phyloP scores from a whole-genome alignment of 2,888 invertebrate genomes.

The Linyphia triangularis region DNA sequence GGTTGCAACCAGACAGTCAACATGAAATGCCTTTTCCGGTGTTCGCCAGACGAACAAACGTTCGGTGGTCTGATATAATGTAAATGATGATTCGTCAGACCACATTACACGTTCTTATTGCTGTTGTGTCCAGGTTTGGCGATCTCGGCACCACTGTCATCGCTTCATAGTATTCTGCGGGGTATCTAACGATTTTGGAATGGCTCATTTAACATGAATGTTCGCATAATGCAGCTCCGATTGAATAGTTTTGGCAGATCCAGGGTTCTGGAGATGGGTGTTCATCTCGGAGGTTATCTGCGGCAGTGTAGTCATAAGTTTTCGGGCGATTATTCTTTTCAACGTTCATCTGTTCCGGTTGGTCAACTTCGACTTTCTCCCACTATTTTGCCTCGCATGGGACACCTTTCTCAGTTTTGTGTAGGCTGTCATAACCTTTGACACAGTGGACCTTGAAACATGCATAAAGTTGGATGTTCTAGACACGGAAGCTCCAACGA shows the following conservation, averaged over 20 bases:
- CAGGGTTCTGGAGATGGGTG: no score
- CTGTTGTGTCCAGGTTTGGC: no score
- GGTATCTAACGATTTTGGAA: neutral
- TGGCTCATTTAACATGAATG: no score
- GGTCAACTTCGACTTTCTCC: slow-evolving; percentile 3
- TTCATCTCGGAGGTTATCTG: no score
- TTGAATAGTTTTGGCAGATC: neutral
- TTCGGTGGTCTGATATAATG: no score
- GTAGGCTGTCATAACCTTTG: no score
- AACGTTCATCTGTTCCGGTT: no score
- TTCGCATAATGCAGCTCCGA: neutral
- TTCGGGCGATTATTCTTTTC: neutral
- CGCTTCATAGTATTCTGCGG: neutral
- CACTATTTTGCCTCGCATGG: neutral
- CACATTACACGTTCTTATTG: neutral
- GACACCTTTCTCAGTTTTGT: no score
- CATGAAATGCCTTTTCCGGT: neutral
- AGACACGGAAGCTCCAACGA: neutral
- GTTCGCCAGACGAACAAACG: neutral
- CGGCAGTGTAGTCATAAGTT: no score
- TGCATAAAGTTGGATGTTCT: neutral
- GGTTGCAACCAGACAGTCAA: neutral
- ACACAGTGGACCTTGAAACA: no score
- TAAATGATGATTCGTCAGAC: no score
- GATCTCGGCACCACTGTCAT: no score